Percentiles rank a stretch among this genome's conserved stretches.
Conservation (phyloP, 2,113 vertebrate genomes). For the Neoarius graeffei region DNA sequence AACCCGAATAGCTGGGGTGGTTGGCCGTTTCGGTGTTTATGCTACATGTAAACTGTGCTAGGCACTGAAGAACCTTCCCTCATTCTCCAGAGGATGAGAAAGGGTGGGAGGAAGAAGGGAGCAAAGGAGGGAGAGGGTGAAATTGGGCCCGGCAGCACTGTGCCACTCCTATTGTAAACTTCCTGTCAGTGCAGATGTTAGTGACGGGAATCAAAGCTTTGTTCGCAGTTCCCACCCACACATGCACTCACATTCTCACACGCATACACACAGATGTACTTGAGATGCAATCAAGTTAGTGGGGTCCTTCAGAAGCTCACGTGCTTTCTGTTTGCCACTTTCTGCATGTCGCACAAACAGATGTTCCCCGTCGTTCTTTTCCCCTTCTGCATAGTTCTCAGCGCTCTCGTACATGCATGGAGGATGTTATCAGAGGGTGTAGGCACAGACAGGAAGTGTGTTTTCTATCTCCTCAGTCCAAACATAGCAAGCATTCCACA, state of each 20-base stretch:
- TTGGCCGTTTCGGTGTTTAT: conserved; percentile 72
- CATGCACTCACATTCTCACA: conserved; percentile 52
- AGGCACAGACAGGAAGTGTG: conserved; percentile 55
- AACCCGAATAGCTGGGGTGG: conserved; percentile 59
- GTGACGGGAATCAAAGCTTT: conserved; percentile 70
- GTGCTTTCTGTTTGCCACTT: neutral
- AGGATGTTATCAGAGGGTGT: conserved; percentile 50
- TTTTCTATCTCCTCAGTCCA: conserved; percentile 50
- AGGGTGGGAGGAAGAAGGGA: conserved; percentile 29
- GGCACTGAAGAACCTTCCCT: conserved; percentile 64
- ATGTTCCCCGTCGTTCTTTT: conserved; percentile 4
- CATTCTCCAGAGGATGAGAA: conserved; percentile 43
- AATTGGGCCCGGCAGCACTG: conserved; percentile 29
- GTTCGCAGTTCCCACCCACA: conserved; percentile 62
- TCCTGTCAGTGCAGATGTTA: conserved; percentile 72
- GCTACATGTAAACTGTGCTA: conserved; percentile 69
- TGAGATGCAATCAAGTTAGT: neutral
- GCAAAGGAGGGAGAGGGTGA: neutral
- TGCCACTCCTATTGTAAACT: conserved; percentile 72
- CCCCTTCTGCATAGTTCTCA: neutral
- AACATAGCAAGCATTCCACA: conserved; percentile 45
- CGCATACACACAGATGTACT: conserved; percentile 50
- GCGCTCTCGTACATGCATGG: neutral
- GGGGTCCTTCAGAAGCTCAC: neutral
- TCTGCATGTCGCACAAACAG: conserved; percentile 2